phyloP scores from a whole-genome alignment of 1,140 invertebrate genomes.

The Holotrichia oblita region DNA sequence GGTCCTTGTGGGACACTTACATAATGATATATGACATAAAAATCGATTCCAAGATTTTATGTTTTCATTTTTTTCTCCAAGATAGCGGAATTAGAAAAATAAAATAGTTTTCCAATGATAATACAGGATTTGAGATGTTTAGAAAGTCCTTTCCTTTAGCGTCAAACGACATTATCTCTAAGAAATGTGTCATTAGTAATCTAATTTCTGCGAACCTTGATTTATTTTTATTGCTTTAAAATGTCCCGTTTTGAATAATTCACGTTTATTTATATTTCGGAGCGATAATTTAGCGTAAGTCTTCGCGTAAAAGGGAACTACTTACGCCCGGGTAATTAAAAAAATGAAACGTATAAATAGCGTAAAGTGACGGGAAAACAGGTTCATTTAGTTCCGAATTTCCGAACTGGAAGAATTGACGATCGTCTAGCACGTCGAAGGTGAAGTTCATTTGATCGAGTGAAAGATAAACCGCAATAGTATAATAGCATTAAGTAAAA shows the following conservation, averaged over 20 bases:
- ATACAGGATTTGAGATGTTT: not conserved
- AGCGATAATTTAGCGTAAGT: not conserved
- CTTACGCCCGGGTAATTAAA: not conserved
- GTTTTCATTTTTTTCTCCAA: not conserved
- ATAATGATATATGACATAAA: no score
- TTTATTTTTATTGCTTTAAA: not conserved
- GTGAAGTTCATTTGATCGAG: not conserved
- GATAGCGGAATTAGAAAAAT: not conserved
- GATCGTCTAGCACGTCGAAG: not conserved
- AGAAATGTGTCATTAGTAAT: conserved; percentile 13
- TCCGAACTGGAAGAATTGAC: not conserved
- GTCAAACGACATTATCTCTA: not conserved
- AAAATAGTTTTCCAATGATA: not conserved
- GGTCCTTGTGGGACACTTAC: no score
- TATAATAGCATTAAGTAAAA: not conserved
- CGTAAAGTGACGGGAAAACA: not conserved
- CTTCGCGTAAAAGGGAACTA: not conserved
- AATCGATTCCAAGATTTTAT: no score
- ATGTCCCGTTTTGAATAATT: not conserved
- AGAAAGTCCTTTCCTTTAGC: not conserved
- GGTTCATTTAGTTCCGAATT: not conserved
- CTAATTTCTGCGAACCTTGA: not conserved
- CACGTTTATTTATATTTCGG: not conserved
- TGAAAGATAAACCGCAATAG: not conserved
- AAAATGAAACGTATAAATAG: not conserved